A percentile compares a stretch with the other conserved stretches of the same genome.
Evolutionary conservation across 30 jellyfish, hydroid and myxozoan genomes (phyloP).

Genomic region (Phacellophora camtschatica): DNA sequence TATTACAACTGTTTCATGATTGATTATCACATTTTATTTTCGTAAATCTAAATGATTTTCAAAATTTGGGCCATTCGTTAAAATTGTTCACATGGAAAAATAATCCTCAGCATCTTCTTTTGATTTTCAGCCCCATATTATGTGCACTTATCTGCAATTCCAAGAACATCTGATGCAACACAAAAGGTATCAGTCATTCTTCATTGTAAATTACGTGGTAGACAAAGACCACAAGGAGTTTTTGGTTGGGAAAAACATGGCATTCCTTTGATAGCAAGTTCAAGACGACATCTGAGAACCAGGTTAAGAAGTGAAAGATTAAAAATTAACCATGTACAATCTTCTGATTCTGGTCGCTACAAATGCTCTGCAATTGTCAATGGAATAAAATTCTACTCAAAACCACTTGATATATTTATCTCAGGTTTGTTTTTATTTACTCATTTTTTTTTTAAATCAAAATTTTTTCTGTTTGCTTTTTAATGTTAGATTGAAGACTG

Average conservation of each 20-base stretch:
- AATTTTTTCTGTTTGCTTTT: no score
- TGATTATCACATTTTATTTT: no score
- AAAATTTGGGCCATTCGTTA: no score
- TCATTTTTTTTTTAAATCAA: not conserved
- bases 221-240: not conserved
- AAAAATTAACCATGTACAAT: slow-evolving; percentile 6
- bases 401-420: slow-evolving; percentile 12
- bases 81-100: no score
- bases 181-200: slow-evolving; percentile 6
- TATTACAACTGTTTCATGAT: no score
- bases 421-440: slow-evolving; percentile 20
- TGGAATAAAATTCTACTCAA: slow-evolving; percentile 10
- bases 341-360: slow-evolving; percentile 60
- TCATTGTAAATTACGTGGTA: slow-evolving; percentile 59
- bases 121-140: not conserved
- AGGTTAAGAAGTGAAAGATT: slow-evolving; percentile 63
- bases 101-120: not conserved
- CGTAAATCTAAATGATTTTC: no score
- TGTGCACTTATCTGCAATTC: slow-evolving; percentile 6
- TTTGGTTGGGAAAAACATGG: slow-evolving; percentile 71
- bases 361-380: slow-evolving; percentile 37
- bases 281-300: slow-evolving; percentile 45
- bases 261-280: slow-evolving; percentile 41
- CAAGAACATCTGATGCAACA: not conserved
- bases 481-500: no score